phyloP scores from a whole-genome alignment of 2,797 vertebrate species.

The Mastacembelus armatus region DNA sequence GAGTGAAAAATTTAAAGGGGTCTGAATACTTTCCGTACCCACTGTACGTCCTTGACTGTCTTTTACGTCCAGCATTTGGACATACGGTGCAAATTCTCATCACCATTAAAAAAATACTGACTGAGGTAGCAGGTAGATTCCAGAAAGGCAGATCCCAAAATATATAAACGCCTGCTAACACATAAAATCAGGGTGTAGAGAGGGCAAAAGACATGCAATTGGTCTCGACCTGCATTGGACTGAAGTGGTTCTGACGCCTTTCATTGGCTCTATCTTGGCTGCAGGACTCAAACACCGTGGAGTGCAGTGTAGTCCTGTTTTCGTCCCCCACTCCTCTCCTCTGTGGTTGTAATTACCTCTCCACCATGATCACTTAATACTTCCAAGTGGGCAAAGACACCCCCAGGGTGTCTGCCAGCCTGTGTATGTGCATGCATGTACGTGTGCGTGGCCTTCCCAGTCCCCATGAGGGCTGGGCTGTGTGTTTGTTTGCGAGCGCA shows the following conservation, averaged over 20 bases:
- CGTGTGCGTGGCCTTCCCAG: not conserved
- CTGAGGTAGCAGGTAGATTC: not conserved
- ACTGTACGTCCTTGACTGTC: too few species aligned
- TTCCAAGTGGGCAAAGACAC: constrained; percentile 64
- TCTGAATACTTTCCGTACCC: too few species aligned
- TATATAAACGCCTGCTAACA: too few species aligned
- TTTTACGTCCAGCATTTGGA: too few species aligned
- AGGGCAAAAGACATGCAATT: too few species aligned
- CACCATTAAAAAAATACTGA: not conserved
- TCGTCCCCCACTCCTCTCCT: constrained; percentile 41
- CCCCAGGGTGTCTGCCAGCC: constrained; percentile 45
- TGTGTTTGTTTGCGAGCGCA: constrained; percentile 27
- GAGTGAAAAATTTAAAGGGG: too few species aligned
- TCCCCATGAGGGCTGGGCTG: constrained; percentile 37
- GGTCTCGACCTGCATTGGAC: constrained; percentile 12
- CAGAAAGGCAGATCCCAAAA: too few species aligned
- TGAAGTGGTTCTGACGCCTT: constrained; percentile 26
- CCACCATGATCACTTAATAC: constrained; percentile 70
- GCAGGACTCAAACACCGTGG: constrained; percentile 19
- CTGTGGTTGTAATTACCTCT: constrained; percentile 77
- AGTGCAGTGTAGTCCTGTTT: constrained; percentile 46
- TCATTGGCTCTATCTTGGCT: constrained; percentile 22
- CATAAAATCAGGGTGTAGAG: too few species aligned
- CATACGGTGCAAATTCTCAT: not conserved
- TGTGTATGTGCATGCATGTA: constrained; percentile 14